Evolutionary conservation across 37 sponge, comb jelly and placozoan genomes (phyloP), one percentile per base, ranked within the genome.

Genomic region (Diacarnus erythraeanus): DNA sequence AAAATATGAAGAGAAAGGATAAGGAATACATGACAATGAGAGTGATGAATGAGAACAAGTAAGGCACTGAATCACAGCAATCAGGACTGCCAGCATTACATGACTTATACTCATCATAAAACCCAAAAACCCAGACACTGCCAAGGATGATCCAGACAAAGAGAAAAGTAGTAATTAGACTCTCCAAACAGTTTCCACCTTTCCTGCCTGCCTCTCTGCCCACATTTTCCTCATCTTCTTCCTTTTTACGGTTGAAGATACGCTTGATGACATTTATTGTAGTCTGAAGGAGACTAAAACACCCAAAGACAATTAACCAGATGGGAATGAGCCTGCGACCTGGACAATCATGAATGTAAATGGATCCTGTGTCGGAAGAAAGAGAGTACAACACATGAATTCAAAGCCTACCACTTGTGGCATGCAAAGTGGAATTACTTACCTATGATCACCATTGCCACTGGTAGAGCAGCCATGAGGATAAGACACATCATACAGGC

Each of bases 131-230:
- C 90, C 90, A 89, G 31, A 68, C 70, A 76, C 85, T 76, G 25
- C 90, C 90, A 30, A 89, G 40, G 31, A 89, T 89, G 41, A 76
- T 70, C 90, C 90, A 89, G 33, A 84, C 64, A 60, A 89, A 89
- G 60, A 89, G 77, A 35, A 89, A 89, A 2, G 69, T 8, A 0
- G 71, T 22, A 17, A 89, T 21, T 12, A 84, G 30, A 26, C 77
- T 61, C 81, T 89, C 90, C 12, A 67, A 30, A 41, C 80, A 84
- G 64, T 38, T 84, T 0, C 85, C 85, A 40, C 80, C 66, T n/a
- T 63, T 47, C 0, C 35, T 21, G 0, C 71, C 80, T 35, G 39
- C 38, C 20, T 70, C 77, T 2, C 17, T 9, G 9, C 27, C 8
- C 26, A n/a, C 38, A 29, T 4, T 9, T 8, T 71, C 37, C 4